Evolutionary conservation across 2,888 invertebrate species (phyloP).

Genomic region (Cenopis cana): DNA sequence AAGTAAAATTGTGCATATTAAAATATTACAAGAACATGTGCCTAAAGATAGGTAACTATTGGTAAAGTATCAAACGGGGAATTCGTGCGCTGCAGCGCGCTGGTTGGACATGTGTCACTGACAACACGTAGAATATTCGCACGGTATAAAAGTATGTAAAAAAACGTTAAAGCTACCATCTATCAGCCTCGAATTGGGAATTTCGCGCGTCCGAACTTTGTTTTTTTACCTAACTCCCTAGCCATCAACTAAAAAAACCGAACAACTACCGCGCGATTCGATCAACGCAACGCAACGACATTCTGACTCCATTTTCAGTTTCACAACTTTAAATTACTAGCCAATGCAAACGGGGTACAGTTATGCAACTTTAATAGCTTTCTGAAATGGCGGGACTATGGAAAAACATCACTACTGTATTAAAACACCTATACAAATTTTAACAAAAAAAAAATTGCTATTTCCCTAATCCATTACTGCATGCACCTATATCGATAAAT

Average conservation of each 20-base stretch:
- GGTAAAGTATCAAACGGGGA: not conserved
- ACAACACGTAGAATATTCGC: not conserved
- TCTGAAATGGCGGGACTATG: constrained; percentile 39
- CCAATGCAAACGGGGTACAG: constrained; percentile 38
- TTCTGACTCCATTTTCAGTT: constrained; percentile 36
- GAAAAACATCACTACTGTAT: constrained; percentile 39
- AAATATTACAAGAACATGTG: no score
- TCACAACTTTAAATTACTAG: constrained; percentile 43
- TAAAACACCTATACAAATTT: constrained; percentile 23
- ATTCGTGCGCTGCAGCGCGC: not conserved
- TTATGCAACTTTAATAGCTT: constrained; percentile 44
- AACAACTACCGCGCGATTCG: constrained; percentile 28
- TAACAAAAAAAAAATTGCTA: not conserved
- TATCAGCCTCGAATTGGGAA: constrained; percentile 9
- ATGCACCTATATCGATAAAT: not conserved
- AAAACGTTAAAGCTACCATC: constrained; percentile 1
- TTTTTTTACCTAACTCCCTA: constrained; percentile 11
- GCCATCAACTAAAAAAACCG: constrained; percentile 18
- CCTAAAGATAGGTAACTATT: no score
- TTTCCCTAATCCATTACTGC: constrained; percentile 1
- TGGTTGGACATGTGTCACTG: constrained; percentile 1
- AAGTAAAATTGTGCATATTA: no score
- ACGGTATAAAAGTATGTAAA: not conserved
- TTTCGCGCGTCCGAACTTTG: not conserved
- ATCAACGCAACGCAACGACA: constrained; percentile 40